Percentiles rank a stretch among this genome's conserved stretches.
Evolutionary conservation across 2,113 vertebrate species (phyloP).

Genomic region (Plecotus auritus): DNA sequence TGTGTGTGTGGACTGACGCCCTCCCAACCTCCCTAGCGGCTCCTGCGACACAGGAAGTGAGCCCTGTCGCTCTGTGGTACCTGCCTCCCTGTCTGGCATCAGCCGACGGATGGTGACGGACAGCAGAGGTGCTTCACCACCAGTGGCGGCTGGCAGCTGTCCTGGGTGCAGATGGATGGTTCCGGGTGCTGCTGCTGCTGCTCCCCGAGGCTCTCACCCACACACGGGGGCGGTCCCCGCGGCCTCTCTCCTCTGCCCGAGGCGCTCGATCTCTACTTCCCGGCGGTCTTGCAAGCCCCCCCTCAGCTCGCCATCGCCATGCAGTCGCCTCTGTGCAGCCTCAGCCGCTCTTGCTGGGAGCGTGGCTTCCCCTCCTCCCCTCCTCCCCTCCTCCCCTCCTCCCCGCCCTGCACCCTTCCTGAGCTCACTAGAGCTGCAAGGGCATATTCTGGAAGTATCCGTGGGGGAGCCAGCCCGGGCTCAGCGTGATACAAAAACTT

Average conservation of each 20-base stretch:
- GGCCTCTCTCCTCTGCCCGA: too few relatives aligned
- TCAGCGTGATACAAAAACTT: too few relatives aligned
- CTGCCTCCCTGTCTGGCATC: accelerated
- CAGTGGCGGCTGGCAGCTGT: accelerated
- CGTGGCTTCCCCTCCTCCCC: not conserved
- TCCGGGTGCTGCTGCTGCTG: accelerated
- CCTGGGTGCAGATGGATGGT: not conserved
- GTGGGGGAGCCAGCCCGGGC: accelerated
- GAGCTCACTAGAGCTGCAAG: too few relatives aligned
- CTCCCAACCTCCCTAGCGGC: not conserved
- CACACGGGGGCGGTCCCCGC: not conserved
- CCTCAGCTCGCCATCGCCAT: not conserved
- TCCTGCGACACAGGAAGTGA: not conserved
- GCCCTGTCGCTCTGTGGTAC: accelerated
- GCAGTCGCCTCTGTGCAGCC: not conserved
- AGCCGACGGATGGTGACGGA: not conserved
- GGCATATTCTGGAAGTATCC: not conserved
- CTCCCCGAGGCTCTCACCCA: not conserved
- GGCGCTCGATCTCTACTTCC: not conserved
- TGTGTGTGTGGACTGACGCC: not conserved
- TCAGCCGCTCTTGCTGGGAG: accelerated
- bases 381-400: not conserved
- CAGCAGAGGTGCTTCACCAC: accelerated
- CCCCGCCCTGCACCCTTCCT: accelerated
- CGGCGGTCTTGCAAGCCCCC: not conserved